Percentiles rank a stretch among this genome's conserved stretches.
These are phyloP conservation scores for Limnephilus marmoratus DNA, from an alignment of 2,888 invertebrate genomes.

Conservation along the genomic window DNA sequence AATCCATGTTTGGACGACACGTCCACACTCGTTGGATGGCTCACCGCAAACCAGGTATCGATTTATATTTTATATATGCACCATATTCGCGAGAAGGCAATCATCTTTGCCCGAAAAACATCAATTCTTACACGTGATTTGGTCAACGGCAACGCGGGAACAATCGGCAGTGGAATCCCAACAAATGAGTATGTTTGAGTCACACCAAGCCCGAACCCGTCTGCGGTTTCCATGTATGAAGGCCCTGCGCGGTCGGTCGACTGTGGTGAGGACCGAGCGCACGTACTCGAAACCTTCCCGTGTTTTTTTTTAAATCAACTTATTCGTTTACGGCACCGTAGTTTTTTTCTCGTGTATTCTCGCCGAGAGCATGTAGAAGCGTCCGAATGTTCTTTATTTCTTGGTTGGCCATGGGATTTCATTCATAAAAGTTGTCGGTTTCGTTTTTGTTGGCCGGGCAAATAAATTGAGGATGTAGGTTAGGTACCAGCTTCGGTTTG, in stretches of 20 bases:
- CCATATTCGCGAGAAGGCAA: constrained; percentile 13
- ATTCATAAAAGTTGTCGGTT: constrained; percentile 63
- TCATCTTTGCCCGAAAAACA: not conserved
- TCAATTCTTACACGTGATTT: constrained; percentile 15
- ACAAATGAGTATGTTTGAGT: constrained; percentile 24
- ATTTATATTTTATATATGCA: constrained; percentile 10
- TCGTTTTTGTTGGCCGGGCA: constrained; percentile 61
- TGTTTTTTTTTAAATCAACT: constrained; percentile 50
- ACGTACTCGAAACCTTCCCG: constrained; percentile 60
- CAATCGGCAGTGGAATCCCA: constrained; percentile 13
- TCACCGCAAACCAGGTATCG: constrained; percentile 24
- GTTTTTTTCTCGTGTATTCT: constrained; percentile 54
- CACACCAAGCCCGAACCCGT: constrained; percentile 16
- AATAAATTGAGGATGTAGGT: constrained; percentile 66
- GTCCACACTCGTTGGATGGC: not conserved
- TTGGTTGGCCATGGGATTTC: constrained; percentile 64
- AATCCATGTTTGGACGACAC: constrained; percentile 6
- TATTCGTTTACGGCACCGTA: constrained; percentile 59
- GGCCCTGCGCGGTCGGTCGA: constrained; percentile 50
- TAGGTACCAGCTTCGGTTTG: constrained; percentile 54
- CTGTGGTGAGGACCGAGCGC: constrained; percentile 62
- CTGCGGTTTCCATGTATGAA: constrained; percentile 45
- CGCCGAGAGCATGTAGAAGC: constrained; percentile 53
- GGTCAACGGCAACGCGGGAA: not conserved
- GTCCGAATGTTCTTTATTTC: constrained; percentile 56